These are phyloP conservation scores for Falco rusticolus DNA, from an alignment of 2,797 vertebrate genomes.

Conservation along the genomic window DNA sequence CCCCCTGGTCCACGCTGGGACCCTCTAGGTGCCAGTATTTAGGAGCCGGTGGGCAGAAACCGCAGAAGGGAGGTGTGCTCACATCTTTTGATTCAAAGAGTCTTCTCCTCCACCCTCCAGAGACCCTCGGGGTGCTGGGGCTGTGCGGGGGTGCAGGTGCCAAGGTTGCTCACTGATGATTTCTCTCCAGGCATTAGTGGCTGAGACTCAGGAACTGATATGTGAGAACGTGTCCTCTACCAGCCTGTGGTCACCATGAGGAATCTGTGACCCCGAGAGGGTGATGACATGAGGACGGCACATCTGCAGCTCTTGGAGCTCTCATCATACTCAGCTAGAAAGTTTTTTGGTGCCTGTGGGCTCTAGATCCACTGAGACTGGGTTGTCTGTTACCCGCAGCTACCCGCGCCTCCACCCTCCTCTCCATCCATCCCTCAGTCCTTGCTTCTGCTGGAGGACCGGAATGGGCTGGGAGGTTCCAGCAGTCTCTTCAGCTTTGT, in stretches of 20 bases:
- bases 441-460: neutral
- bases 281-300: neutral
- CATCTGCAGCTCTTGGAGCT: neutral
- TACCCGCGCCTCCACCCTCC: rapidly evolving
- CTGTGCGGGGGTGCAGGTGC: neutral
- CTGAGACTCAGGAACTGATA: neutral
- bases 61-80: neutral
- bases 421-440: neutral
- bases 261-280: rapidly evolving
- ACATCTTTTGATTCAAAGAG: neutral
- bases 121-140: rapidly evolving
- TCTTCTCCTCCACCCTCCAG: neutral
- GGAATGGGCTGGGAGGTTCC: neutral
- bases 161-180: neutral
- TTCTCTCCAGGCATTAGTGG: neutral
- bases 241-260: neutral
- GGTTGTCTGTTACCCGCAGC: neutral
- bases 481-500: neutral
- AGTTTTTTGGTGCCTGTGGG: neutral
- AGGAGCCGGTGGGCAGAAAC: neutral
- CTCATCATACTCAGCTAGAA: neutral
- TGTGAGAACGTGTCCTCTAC: neutral
- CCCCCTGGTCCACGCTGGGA: neutral
- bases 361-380: neutral
- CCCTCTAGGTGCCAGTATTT: neutral